Base-by-base conservation (phyloP, 2,113 vertebrate species). In the Rhinolophus ferrumequinum region DNA sequence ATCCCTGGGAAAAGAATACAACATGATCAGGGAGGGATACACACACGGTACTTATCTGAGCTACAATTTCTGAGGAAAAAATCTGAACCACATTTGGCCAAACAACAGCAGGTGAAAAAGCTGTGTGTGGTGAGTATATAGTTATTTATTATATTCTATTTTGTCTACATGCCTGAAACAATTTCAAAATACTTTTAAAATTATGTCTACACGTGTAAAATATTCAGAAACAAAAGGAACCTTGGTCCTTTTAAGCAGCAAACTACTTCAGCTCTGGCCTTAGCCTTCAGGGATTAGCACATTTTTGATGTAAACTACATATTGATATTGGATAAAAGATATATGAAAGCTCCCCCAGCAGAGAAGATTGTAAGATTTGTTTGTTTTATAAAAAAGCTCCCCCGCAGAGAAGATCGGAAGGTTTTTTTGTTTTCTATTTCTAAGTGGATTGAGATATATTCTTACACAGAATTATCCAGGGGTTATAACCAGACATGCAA, bases 41-140 rank as follows among this genome's bases (percentile, higher is more conserved):
- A 92, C 33, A 96, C 26, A 28, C 3, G 10, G 35, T 60, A 64
- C 9, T 21, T 64, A 64, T 35, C 21, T 56, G 33, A 82, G 16
- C 72, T 83, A 79, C 16, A 52, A n/a, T 70, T 73, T 73, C 70
- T 58, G 73, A 72, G 21, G 16, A n/a, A 72, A 70, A 26, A 79
- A 80, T 79, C n/a, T 62, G 18, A 79, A 93, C 26, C 54, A 56
- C 94, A 88, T 95, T 16, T 93, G 73, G 66, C 73, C 93, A 85
- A 75, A 90, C 28, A 18, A 38, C 21, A 84, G 50, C 67, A 47
- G 83, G 22, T 79, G 7, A 82, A 88, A 91, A 87, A 58, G 33
- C n/a, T 83, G 15, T 87, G 16, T 64, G 54, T 84, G 60, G 24
- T 64, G 33, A 56, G n/a, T 47, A 77, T 12, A 66, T 2, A 92